Conservation (phyloP, 2,113 vertebrate species). For the Thalassoma bifasciatum region DNA sequence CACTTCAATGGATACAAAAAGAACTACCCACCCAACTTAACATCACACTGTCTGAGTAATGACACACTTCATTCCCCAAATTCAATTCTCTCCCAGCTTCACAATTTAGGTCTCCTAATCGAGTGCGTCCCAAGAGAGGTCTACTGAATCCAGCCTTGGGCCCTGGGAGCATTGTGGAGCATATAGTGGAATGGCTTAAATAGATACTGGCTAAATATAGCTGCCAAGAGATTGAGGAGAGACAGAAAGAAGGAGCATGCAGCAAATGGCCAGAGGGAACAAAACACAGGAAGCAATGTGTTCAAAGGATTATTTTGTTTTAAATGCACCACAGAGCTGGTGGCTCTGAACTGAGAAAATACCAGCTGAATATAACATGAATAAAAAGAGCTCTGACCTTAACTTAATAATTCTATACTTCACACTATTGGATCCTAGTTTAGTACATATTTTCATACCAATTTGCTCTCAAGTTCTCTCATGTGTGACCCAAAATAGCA, state of each 20-base stretch:
- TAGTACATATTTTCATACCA: neutral
- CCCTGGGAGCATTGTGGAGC: conserved; percentile 77
- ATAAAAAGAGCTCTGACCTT: neutral
- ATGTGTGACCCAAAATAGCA: neutral
- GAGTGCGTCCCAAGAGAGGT: conserved; percentile 74
- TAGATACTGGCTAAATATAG: conserved; percentile 83
- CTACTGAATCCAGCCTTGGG: conserved; percentile 76
- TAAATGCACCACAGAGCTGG: neutral
- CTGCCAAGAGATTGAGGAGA: conserved; percentile 65
- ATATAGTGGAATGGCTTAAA: conserved; percentile 80
- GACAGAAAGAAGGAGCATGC: conserved; percentile 49
- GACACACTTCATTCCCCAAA: conserved; percentile 79
- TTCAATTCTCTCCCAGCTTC: conserved; percentile 67
- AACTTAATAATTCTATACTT: neutral
- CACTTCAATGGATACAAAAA: conserved; percentile 23
- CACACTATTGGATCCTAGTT: neutral
- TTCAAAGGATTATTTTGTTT: conserved; percentile 35
- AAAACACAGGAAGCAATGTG: conserved; percentile 27
- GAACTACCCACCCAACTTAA: conserved; percentile 24
- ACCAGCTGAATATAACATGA: too few relatives aligned
- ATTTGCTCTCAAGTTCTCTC: neutral
- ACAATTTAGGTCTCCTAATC: conserved; percentile 85
- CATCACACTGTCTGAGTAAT: conserved; percentile 49
- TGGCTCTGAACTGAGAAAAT: conserved; percentile 1
- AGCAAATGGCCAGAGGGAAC: conserved; percentile 43